Percentiles rank a stretch among this genome's conserved stretches.
Evolutionary conservation across 2,113 vertebrate species (phyloP).

Genomic region (Egretta garzetta): DNA sequence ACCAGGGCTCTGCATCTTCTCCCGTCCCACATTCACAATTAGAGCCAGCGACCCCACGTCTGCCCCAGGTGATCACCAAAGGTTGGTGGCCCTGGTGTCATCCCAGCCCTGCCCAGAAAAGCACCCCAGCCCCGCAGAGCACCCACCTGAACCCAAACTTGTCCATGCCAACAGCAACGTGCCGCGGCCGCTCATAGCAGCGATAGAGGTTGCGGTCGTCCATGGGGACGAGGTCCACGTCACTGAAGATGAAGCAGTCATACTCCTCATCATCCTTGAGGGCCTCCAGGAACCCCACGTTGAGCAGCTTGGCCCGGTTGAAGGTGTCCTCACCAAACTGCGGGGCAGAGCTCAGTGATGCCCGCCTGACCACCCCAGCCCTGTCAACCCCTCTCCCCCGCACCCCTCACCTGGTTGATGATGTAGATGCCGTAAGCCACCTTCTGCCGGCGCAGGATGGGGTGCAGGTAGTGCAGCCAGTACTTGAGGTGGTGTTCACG

Average conservation of each 20-base stretch:
- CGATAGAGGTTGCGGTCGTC: conserved; percentile 98
- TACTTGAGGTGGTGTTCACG: conserved; percentile 97
- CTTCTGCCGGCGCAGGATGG: conserved; percentile 93
- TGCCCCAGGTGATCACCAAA: fast-evolving
- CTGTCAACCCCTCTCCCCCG: not conserved
- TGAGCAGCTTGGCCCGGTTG: conserved; percentile 95
- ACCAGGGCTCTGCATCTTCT: not conserved
- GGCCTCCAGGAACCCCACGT: conserved; percentile 92
- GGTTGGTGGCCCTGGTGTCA: not conserved
- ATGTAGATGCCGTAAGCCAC: conserved; percentile 96
- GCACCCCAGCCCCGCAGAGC: not conserved
- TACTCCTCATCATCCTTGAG: conserved; percentile 89
- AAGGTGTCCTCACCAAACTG: conserved; percentile 97
- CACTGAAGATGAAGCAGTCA: conserved; percentile 98
- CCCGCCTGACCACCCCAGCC: not conserved
- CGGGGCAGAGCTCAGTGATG: not conserved
- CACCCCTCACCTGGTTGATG: conserved; percentile 91
- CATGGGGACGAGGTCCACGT: conserved; percentile 98
- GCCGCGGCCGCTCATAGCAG: conserved; percentile 95
- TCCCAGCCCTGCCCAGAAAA: not conserved
- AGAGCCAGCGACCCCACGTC: fast-evolving
- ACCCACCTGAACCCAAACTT: conserved; percentile 83
- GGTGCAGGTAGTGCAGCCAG: conserved; percentile 98
- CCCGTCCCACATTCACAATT: not conserved
- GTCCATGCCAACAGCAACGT: conserved; percentile 97